Evolutionary conservation across 2,797 vertebrate genomes (phyloP), one percentile per base, ranked within the genome.

Genomic region (Eospalax fontanierii): DNA sequence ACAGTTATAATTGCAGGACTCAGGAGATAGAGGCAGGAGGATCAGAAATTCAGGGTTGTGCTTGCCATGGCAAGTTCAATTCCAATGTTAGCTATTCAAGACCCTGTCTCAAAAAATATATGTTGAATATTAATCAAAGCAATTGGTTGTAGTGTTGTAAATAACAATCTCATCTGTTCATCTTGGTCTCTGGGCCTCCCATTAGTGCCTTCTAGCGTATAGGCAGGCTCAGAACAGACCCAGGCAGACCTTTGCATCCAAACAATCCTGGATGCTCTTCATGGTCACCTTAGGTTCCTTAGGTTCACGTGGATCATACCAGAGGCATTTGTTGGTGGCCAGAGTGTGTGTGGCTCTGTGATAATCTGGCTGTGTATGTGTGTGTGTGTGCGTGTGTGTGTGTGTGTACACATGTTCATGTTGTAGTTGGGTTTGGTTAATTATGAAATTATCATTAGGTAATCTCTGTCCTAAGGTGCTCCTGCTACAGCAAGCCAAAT

Each of bases 191-290:
- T n/a, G 50, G 81, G 82, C 79, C 40, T 93, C 30, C 38, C 73
- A 80, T 40, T 81, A 73, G 87, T 87, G 74, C 61, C n/a, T n/a
- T 35, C 61, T 73, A 87, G 88, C 78, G 84, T 89, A 80, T 22
- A 6, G 18, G 75, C 18, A 50, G 88, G 78, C 91, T 91, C 85
- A 54, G 43, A 89, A 66, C 1, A 95, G 90, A 89, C 81, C 87
- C 40, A 83, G 85, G 61, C 59, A 91, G 81, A 59, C 33, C 61
- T 91, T 73, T 84, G 81, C 80, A 79, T 40, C 65, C 61, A 59
- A 81, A 79, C 75, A 0, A 85, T 70, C 82, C 81, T 54, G 43
- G 61, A 66, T 0, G 0, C 57, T 15, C n/a, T 28, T 57, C 59
- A 65, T 90, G 81, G 73, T 68, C 38, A 88, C 75, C 81, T 85